Percentiles rank a stretch among this genome's conserved stretches.
These are phyloP conservation scores for Riparia riparia DNA, from an alignment of 2,113 vertebrate species.

Conservation along the genomic window DNA sequence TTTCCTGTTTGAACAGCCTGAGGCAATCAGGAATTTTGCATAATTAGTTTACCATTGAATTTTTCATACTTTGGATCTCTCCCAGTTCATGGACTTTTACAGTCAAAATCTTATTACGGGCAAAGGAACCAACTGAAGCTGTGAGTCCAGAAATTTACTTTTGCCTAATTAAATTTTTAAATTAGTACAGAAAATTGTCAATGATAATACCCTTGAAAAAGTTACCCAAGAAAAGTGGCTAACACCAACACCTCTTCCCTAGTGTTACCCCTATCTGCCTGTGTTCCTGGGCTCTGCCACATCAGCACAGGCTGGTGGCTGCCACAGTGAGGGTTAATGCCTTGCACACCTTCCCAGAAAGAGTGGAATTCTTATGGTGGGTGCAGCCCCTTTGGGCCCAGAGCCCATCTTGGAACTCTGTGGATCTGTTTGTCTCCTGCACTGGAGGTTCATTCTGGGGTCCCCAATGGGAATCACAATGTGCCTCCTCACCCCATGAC, in stretches of 20 bases:
- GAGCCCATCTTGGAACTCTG: background rate
- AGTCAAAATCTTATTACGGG: background rate
- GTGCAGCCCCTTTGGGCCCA: background rate
- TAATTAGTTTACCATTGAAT: background rate
- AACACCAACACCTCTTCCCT: background rate
- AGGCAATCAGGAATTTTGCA: background rate
- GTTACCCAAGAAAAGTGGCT: background rate
- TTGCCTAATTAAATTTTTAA: background rate
- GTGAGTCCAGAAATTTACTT: background rate
- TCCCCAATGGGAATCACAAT: fast-evolving
- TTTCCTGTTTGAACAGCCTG: background rate
- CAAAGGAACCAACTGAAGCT: background rate
- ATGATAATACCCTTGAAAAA: background rate
- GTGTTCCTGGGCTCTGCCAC: background rate
- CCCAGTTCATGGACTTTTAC: background rate
- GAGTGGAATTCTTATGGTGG: fast-evolving
- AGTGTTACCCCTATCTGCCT: fast-evolving
- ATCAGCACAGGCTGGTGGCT: background rate
- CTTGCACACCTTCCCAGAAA: background rate
- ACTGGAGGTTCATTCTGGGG: background rate
- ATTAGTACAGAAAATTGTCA: background rate
- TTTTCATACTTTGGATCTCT: background rate
- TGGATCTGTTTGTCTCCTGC: background rate
- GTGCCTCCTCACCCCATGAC: fast-evolving
- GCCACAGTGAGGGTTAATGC: fast-evolving